phyloP scores from a whole-genome alignment of 2,797 vertebrate species.

The Coranthus polyacanthus region DNA sequence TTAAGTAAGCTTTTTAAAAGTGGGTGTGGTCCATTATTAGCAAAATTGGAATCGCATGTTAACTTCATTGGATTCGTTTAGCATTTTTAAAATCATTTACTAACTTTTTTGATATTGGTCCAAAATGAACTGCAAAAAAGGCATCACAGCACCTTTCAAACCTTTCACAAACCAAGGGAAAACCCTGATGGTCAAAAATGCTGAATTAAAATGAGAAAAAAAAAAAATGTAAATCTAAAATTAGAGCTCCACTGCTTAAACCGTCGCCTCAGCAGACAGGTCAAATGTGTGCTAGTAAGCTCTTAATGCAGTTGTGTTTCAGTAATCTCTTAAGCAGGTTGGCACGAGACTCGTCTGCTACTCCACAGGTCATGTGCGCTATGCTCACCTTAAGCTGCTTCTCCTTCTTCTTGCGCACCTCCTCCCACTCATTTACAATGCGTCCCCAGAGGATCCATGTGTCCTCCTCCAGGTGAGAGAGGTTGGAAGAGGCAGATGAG shows the following conservation, averaged over 20 bases:
- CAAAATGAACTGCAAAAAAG: too few species aligned
- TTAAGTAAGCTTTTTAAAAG: too few species aligned
- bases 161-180: too few species aligned
- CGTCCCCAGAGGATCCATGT: constrained; percentile 98
- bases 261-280: background rate
- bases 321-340: constrained; percentile 56
- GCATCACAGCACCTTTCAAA: too few species aligned
- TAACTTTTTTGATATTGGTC: background rate
- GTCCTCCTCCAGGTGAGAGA: constrained; percentile 98
- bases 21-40: too few species aligned
- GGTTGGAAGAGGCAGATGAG: constrained; percentile 98
- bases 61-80: too few species aligned
- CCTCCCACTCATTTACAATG: constrained; percentile 99
- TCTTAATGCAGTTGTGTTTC: constrained; percentile 20
- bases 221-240: background rate
- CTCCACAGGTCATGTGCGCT: background rate
- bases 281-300: constrained; percentile 41
- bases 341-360: background rate
- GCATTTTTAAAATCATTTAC: too few species aligned
- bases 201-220: too few species aligned
- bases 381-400: constrained; percentile 95
- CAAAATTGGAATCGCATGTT: too few species aligned
- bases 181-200: too few species aligned
- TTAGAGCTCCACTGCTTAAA: background rate
- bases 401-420: constrained; percentile 97